Percentiles rank a stretch among this genome's conserved stretches.
Evolutionary conservation across 2,888 invertebrate genomes (phyloP).

Genomic region (Zygaena filipendulae): DNA sequence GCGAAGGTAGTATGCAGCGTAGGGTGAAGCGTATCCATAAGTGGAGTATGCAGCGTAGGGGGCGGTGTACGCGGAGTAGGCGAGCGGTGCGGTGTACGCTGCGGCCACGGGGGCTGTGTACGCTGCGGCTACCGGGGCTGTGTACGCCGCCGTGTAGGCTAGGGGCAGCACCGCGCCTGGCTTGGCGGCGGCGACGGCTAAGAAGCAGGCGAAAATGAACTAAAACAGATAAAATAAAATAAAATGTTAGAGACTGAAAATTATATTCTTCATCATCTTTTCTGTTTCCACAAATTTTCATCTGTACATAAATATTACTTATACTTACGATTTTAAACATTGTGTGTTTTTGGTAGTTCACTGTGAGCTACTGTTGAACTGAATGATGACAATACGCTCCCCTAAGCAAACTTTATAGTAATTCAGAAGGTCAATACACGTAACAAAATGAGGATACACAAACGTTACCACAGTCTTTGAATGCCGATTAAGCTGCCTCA

Average conservation of each 20-base stretch:
- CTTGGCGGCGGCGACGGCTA: slow-evolving; percentile 49
- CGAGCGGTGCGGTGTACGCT: slow-evolving; percentile 22
- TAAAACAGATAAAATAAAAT: slow-evolving; percentile 22
- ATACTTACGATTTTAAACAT: not conserved
- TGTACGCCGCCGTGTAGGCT: slow-evolving; percentile 22
- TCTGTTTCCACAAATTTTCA: not conserved
- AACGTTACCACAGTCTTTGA: not conserved
- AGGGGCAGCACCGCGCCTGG: slow-evolving; percentile 32
- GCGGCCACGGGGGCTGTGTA: slow-evolving; percentile 24
- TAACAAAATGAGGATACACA: not conserved
- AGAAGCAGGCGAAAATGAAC: slow-evolving; percentile 44
- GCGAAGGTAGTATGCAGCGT: not conserved
- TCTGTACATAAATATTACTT: not conserved
- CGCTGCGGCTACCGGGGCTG: slow-evolving; percentile 30
- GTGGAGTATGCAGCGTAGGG: slow-evolving; percentile 28
- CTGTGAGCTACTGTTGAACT: not conserved
- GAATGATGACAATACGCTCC: not conserved
- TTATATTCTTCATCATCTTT: too few species aligned
- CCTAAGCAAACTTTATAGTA: not conserved
- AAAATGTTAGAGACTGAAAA: slow-evolving; percentile 1
- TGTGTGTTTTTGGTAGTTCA: not conserved
- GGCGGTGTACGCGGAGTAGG: slow-evolving; percentile 37
- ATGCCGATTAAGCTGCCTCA: too few species aligned
- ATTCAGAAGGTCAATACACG: not conserved
- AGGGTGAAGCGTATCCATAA: slow-evolving; percentile 6